These are phyloP conservation scores for Drosophila sordidula DNA, from an alignment of 2,888 invertebrate genomes.

Conservation along the genomic window DNA sequence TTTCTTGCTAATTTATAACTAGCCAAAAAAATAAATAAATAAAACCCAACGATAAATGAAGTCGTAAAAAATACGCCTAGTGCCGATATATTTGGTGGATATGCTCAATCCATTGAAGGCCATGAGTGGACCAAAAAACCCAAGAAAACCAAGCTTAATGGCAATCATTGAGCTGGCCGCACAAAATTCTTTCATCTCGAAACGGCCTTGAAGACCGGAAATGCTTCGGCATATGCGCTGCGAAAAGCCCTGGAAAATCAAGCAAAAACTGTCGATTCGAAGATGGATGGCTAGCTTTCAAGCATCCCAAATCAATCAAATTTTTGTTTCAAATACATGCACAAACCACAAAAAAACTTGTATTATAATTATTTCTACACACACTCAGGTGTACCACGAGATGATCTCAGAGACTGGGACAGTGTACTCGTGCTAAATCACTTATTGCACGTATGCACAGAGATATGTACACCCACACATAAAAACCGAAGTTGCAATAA, in stretches of 20 bases:
- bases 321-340: too few relatives aligned
- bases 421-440: conserved; percentile 5
- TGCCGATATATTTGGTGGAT: conserved; percentile 4
- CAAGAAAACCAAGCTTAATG: conserved; percentile 6
- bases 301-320: not conserved
- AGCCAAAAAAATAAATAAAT: conserved; percentile 20
- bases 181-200: conserved; percentile 3
- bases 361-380: conserved; percentile 5
- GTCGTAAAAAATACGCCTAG: conserved; percentile 44
- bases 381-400: not conserved
- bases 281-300: not conserved
- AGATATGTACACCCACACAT: not conserved
- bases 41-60: conserved; percentile 12
- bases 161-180: not conserved
- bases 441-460: conserved; percentile 1
- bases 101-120: conserved; percentile 9
- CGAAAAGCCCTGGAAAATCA: conserved; percentile 6
- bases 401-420: conserved; percentile 1
- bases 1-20: conserved; percentile 49
- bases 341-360: not conserved
- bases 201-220: conserved; percentile 12
- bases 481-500: conserved; percentile 6
- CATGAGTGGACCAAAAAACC: conserved; percentile 16
- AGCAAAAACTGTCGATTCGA: not conserved
- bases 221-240: not conserved